phyloP scores from a whole-genome alignment of 64 coral and sea anemone genomes.

The Anthopleura sola region DNA sequence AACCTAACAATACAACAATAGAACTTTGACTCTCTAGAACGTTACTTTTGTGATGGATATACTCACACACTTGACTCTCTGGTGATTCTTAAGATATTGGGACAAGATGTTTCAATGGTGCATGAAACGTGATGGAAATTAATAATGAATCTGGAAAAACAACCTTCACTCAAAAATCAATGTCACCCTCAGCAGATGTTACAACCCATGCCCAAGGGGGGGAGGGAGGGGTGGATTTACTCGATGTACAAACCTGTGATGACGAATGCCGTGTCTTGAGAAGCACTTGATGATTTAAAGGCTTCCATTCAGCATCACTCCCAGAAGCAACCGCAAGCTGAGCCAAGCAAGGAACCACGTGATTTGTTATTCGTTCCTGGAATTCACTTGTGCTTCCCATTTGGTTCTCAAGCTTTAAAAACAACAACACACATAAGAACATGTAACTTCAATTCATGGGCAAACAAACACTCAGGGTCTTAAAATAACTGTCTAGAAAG shows the following conservation, averaged over 20 bases:
- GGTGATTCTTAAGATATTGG: no score
- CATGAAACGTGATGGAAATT: no score
- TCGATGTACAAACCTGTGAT: slow-evolving; percentile 43
- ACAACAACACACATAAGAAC: neutral
- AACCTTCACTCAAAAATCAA: no score
- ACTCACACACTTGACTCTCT: no score
- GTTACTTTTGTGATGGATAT: no score
- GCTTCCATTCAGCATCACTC: slow-evolving; percentile 83
- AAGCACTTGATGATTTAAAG: slow-evolving; percentile 87
- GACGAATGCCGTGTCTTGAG: slow-evolving; percentile 91
- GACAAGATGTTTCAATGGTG: no score
- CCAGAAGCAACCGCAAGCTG: slow-evolving; percentile 97
- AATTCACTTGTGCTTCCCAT: slow-evolving; percentile 50
- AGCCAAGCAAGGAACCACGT: slow-evolving; percentile 83
- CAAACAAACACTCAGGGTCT: no score
- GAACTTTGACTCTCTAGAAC: neutral
- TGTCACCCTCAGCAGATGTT: no score
- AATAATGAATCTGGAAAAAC: no score
- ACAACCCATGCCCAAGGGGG: no score
- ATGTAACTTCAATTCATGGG: no score
- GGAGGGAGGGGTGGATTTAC: neutral
- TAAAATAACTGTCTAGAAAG: no score
- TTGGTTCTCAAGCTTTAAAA: slow-evolving; percentile 76
- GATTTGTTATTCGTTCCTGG: slow-evolving; percentile 61
- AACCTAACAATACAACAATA: slow-evolving; percentile 45